phyloP scores from a whole-genome alignment of 2,113 vertebrate species.

The Oceanites oceanicus region DNA sequence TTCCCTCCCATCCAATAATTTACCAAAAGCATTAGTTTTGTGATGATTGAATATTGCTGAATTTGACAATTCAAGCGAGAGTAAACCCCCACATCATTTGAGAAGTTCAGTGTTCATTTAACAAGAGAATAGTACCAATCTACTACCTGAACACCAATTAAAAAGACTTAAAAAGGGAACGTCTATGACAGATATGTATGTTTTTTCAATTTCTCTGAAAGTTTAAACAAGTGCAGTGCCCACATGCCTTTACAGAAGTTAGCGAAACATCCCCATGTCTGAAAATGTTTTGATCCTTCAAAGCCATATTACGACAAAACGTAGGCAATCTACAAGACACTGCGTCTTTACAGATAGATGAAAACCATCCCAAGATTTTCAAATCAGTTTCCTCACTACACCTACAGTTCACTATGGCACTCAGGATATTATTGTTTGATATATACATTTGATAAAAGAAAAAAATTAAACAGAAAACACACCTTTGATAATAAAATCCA shows the following conservation, averaged over 20 bases:
- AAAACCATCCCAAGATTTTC: not conserved
- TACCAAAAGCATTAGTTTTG: not conserved
- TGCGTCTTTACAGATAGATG: not conserved
- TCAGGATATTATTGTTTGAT: not conserved
- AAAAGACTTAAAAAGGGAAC: not conserved
- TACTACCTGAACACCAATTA: not conserved
- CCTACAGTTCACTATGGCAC: not conserved
- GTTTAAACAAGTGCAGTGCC: not conserved
- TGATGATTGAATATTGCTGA: not conserved
- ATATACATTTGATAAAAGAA: not conserved
- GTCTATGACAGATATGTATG: not conserved
- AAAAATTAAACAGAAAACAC: not conserved
- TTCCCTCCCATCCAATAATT: not conserved
- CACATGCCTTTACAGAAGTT: not conserved
- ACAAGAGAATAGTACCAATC: not conserved
- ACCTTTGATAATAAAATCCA: not conserved
- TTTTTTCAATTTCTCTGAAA: not conserved
- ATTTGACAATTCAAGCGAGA: not conserved
- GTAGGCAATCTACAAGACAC: not conserved
- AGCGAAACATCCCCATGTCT: not conserved
- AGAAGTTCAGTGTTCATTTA: not conserved
- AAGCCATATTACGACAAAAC: not conserved
- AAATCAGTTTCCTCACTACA: not conserved
- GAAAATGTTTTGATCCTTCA: not conserved
- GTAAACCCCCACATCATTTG: not conserved